Base-by-base conservation (phyloP, 2,797 vertebrate genomes). In the Adrianichthys oophorus region DNA sequence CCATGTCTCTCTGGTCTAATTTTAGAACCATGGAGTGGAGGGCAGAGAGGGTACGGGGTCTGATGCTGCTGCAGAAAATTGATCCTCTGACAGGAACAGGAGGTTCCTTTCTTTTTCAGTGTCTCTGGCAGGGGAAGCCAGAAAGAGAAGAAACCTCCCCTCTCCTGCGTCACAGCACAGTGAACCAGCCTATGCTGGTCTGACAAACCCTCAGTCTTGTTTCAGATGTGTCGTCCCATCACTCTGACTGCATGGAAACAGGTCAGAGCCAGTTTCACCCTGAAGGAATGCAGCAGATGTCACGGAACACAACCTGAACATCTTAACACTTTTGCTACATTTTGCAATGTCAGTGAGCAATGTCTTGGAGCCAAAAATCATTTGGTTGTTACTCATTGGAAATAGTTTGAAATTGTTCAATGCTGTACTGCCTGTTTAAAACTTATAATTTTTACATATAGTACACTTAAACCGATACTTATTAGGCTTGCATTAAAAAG, bases 61-160 rank as follows among this genome's bases (percentile, higher is more conserved):
- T 84, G 78, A 80, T 71, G 61, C 69, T 82, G 68, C 48, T 72
- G 59, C 74, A 84, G 86, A 87, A 89, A 90, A 55, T 32, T 68
- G 83, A 88, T 83, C 79, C 73, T 51, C 6, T 1, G 44, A 58
- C 53, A 65, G 74, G 56, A 70, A 78, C 74, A 64, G 70, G 71
- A 61, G 73, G 69, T 71, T 55, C 41, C 57, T 65, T 52, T 53
- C 59, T 63, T 24, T 65, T 43, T 61, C 50, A 26, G 16, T 21
- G 49, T 37, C 45, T 37, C 7, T 17, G 12, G 21, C 18, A n/a
- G 41, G 6, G n/a, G 52, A 50, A 62, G 32, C 15, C 1, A 42
- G 37, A 58, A 48, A 46, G 41, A 47, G 23, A 19, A 55, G 26
- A 13, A 44, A 19, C 23, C 21, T 19, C 18, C n/a, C 48, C 10